phyloP scores from a whole-genome alignment of 2,113 vertebrate species.

The Paralichthys olivaceus region DNA sequence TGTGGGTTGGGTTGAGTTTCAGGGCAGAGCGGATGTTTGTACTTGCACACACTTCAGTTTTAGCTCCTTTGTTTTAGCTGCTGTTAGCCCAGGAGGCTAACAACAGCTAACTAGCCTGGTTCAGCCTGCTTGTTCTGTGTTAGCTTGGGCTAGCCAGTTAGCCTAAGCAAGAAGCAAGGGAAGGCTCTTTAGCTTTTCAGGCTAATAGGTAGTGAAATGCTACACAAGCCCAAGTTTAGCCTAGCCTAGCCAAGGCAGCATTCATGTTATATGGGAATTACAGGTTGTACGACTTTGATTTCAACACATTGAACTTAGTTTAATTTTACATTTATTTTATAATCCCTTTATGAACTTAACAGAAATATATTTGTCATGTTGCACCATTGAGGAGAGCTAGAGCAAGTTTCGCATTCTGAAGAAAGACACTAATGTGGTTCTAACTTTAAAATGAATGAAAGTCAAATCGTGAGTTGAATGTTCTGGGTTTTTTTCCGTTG shows the following conservation, averaged over 20 bases:
- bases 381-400: too few species aligned
- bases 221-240: background rate
- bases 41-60: background rate
- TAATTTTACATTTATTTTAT: background rate
- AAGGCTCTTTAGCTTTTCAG: background rate
- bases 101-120: constrained; percentile 9
- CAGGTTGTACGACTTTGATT: background rate
- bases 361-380: too few species aligned
- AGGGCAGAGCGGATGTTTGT: constrained; percentile 3
- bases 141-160: constrained; percentile 21
- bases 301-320: background rate
- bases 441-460: too few species aligned
- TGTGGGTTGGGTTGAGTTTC: background rate
- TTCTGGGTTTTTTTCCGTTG: too few species aligned
- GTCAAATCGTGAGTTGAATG: too few species aligned
- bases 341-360: background rate
- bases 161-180: background rate
- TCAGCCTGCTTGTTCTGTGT: background rate
- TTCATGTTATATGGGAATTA: background rate
- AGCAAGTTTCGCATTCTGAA: too few species aligned
- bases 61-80: constrained; percentile 7
- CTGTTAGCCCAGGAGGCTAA: constrained; percentile 32
- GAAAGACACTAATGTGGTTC: too few species aligned
- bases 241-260: constrained; percentile 1
- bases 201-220: background rate